These are phyloP conservation scores for Leptopterna dolabrata DNA, from an alignment of 2,888 invertebrate species.

Conservation along the genomic window DNA sequence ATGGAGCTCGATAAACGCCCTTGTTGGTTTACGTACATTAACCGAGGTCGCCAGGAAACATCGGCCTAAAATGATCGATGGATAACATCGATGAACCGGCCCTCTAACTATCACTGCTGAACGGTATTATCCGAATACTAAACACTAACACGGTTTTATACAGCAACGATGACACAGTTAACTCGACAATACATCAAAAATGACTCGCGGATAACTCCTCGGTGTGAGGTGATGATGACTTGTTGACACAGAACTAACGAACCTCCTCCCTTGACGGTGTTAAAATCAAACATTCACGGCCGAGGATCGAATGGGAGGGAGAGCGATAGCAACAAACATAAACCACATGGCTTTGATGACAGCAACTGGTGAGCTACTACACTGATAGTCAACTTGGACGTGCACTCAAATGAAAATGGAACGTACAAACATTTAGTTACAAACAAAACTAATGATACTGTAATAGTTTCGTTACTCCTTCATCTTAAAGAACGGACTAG, in stretches of 20 bases:
- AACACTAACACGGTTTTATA: no score
- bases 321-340: not conserved
- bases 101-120: no score
- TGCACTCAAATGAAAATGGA: not conserved
- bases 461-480: no score
- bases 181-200: not conserved
- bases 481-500: no score
- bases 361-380: not conserved
- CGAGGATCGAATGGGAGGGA: not conserved
- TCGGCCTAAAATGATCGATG: no score
- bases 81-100: no score
- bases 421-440: no score
- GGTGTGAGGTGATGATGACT: not conserved
- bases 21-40: no score
- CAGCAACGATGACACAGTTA: not conserved
- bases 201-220: not conserved
- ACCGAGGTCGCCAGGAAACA: no score
- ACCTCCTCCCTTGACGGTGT: not conserved
- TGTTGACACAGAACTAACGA: slow-evolving; percentile 3
- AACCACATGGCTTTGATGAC: not conserved
- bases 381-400: not conserved
- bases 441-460: no score
- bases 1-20: no score
- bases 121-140: no score
- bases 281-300: not conserved